These are phyloP conservation scores for Centruroides vittatus DNA, from an alignment of 1,140 invertebrate species.

Conservation along the genomic window DNA sequence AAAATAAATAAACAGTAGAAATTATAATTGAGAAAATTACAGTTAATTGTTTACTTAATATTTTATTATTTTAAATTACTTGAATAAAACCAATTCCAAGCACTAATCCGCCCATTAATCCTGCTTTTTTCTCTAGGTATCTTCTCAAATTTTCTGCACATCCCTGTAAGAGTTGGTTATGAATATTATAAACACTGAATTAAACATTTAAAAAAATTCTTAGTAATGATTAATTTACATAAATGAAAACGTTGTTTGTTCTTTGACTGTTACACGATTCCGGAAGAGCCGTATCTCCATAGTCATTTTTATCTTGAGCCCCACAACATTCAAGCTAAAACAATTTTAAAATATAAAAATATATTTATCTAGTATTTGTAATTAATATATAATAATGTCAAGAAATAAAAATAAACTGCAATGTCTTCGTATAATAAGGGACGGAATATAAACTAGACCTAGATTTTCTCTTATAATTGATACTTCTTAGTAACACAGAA, in stretches of 20 bases:
- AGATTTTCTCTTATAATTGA: too few relatives aligned
- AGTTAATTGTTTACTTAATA: not conserved
- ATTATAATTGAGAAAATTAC: not conserved
- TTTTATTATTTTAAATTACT: not conserved
- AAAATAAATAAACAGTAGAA: not conserved
- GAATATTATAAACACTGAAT: not conserved
- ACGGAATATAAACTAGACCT: too few relatives aligned
- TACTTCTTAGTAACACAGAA: too few relatives aligned
- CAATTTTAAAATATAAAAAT: not conserved
- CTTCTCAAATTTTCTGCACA: constrained; percentile 22
- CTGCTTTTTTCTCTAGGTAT: constrained; percentile 20
- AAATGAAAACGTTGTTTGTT: constrained; percentile 22
- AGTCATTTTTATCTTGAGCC: constrained; percentile 19
- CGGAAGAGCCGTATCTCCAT: constrained; percentile 16
- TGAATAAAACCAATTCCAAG: constrained; percentile 18
- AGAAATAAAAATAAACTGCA: too few relatives aligned
- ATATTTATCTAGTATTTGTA: too few relatives aligned
- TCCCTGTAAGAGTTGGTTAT: constrained; percentile 11
- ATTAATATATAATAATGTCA: too few relatives aligned
- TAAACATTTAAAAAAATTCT: not conserved
- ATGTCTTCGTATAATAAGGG: too few relatives aligned
- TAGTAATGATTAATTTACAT: constrained; percentile 14
- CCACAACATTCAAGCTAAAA: constrained; percentile 23
- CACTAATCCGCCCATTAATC: constrained; percentile 19
- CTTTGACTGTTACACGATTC: constrained; percentile 19